Conservation (phyloP, 2,888 invertebrate species). For the Luffia ferchaultella region DNA sequence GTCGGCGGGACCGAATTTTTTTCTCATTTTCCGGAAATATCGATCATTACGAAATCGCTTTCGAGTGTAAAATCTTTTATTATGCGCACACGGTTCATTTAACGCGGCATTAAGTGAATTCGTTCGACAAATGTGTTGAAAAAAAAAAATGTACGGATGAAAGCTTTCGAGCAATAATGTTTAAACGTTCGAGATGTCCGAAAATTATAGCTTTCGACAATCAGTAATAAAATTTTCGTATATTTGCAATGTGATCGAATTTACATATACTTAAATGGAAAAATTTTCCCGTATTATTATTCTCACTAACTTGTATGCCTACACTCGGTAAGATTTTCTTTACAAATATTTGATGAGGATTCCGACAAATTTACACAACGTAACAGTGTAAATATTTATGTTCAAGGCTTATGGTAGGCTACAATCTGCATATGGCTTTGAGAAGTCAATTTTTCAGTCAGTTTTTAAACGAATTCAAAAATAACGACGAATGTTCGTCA, state of each 20-base stretch:
- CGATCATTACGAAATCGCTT: conserved; percentile 53
- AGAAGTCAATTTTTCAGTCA: too few species aligned
- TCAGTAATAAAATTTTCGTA: not conserved
- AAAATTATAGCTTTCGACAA: not conserved
- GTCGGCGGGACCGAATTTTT: too few species aligned
- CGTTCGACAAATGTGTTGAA: conserved; percentile 58
- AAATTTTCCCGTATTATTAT: not conserved
- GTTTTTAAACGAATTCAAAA: too few species aligned
- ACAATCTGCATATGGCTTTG: too few species aligned
- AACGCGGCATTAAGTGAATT: conserved; percentile 62
- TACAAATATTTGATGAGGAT: not conserved
- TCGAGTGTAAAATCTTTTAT: conserved; percentile 62
- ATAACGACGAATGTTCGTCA: too few species aligned
- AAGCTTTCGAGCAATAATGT: not conserved
- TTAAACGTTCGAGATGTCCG: not conserved
- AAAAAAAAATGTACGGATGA: conserved; percentile 21
- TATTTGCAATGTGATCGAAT: not conserved
- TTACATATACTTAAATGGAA: not conserved
- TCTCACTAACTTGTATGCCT: not conserved
- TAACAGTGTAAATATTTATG: not conserved
- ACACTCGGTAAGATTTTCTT: not conserved
- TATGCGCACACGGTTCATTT: conserved; percentile 62
- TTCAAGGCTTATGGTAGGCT: too few species aligned
- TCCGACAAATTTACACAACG: not conserved
- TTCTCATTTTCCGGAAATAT: conserved; percentile 37